Evolutionary conservation across 2,888 invertebrate genomes (phyloP).

Genomic region (Dynastes hyllus): DNA sequence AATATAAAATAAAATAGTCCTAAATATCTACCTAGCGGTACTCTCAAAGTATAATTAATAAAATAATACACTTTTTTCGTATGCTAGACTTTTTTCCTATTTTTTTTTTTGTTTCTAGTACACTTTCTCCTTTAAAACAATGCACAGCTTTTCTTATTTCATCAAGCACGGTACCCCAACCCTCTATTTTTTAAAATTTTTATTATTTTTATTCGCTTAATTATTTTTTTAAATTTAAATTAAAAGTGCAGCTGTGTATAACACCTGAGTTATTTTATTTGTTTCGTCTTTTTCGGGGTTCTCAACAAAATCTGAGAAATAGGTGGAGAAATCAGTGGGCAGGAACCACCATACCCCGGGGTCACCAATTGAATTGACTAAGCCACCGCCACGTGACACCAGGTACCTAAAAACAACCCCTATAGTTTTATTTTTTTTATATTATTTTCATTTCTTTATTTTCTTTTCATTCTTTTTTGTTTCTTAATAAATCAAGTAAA

Average conservation of each 20-base stretch:
- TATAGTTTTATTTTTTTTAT: conserved; percentile 2
- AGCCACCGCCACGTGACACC: conserved; percentile 67
- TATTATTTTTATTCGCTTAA: background rate
- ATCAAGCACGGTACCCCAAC: background rate
- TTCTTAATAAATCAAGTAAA: background rate
- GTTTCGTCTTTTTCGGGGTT: conserved; percentile 50
- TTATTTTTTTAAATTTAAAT: conserved; percentile 12
- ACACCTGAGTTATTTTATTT: conserved; percentile 39
- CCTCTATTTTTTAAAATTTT: background rate
- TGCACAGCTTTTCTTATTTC: background rate
- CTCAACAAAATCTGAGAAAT: conserved; percentile 57
- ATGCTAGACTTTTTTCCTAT: conserved; percentile 1
- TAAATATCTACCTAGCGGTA: background rate
- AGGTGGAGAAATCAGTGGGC: conserved; percentile 66
- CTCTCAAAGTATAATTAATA: background rate
- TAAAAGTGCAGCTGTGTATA: conserved; percentile 2
- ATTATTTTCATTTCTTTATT: background rate
- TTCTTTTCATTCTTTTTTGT: background rate
- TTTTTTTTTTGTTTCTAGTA: background rate
- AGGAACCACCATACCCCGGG: conserved; percentile 62
- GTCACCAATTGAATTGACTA: conserved; percentile 64
- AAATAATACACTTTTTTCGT: background rate
- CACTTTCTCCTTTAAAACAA: background rate
- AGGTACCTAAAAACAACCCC: conserved; percentile 58
- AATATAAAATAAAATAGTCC: background rate